Conservation (phyloP, 1,140 invertebrate genomes). For the Drosophila mayri region DNA sequence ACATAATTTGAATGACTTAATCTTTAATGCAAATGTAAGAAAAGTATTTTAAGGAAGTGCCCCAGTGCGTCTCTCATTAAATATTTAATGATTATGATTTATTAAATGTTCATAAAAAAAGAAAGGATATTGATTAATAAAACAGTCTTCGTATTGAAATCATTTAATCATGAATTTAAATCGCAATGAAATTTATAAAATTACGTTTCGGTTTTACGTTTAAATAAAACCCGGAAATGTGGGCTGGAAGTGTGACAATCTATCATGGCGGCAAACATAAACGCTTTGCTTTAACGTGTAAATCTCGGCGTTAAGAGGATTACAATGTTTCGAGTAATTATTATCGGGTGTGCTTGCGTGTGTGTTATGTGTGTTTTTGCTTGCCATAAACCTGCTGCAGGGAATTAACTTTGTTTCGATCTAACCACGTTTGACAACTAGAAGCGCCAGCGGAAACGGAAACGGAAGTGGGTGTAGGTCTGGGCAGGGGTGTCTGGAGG, state of each 20-base stretch:
- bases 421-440: slow-evolving; percentile 63
- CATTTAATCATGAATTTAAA: not conserved
- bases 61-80: not conserved
- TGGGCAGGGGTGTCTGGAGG: not conserved
- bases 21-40: too few species aligned
- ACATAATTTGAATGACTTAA: not conserved
- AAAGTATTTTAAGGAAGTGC: not conserved
- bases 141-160: not conserved
- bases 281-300: slow-evolving; percentile 60
- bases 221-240: not conserved
- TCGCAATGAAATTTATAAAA: not conserved
- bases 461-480: slow-evolving; percentile 20
- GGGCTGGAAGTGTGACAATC: slow-evolving; percentile 18
- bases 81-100: slow-evolving; percentile 5
- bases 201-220: not conserved
- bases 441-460: slow-evolving; percentile 29
- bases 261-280: slow-evolving; percentile 31
- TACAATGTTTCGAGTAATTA: slow-evolving; percentile 82
- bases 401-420: slow-evolving; percentile 82
- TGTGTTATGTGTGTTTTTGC: slow-evolving; percentile 40
- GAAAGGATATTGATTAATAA: not conserved
- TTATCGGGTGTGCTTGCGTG: slow-evolving; percentile 49
- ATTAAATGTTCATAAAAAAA: not conserved
- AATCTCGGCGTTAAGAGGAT: slow-evolving; percentile 76
- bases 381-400: slow-evolving; percentile 52